phyloP scores from a whole-genome alignment of 30 jellyfish, hydroid and myxozoan genomes.

The Turritopsis dohrnii region DNA sequence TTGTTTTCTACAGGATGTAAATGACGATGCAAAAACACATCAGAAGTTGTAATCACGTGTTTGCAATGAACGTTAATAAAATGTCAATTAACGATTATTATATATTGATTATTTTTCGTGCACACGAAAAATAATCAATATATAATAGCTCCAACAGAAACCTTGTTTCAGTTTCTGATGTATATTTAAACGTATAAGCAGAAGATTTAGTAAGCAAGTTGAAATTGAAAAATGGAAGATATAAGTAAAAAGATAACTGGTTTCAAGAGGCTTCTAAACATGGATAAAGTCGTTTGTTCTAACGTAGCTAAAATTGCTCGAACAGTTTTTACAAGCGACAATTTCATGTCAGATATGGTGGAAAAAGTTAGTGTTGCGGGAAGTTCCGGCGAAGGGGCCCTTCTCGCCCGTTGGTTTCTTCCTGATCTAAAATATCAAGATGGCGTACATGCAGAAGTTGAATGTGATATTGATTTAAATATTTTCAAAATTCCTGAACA shows the following conservation, averaged over 20 bases:
- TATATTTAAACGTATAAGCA: too few relatives aligned
- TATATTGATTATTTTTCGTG: too few relatives aligned
- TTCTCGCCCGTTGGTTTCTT: conserved; percentile 9
- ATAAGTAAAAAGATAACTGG: not conserved
- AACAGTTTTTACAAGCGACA: not conserved
- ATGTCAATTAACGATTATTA: too few relatives aligned
- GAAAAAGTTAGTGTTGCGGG: not conserved
- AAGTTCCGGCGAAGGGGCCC: conserved; percentile 18
- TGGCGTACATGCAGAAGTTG: conserved; percentile 19
- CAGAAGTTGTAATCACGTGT: too few relatives aligned
- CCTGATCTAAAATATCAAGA: conserved; percentile 1
- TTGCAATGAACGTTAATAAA: too few relatives aligned
- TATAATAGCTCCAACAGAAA: too few relatives aligned
- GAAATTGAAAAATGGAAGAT: not conserved
- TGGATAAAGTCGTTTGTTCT: not conserved
- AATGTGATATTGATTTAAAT: conserved; percentile 18
- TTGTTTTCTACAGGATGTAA: too few relatives aligned
- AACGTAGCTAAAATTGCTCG: not conserved
- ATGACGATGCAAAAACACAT: too few relatives aligned
- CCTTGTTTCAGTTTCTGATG: too few relatives aligned
- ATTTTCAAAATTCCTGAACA: not conserved
- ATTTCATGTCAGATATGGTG: not conserved
- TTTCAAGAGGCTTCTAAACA: not conserved
- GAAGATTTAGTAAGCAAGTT: too few relatives aligned
- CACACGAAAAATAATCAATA: too few relatives aligned